Base-by-base conservation (phyloP, 1,140 invertebrate genomes). In the Lamellibrachia luymesi region DNA sequence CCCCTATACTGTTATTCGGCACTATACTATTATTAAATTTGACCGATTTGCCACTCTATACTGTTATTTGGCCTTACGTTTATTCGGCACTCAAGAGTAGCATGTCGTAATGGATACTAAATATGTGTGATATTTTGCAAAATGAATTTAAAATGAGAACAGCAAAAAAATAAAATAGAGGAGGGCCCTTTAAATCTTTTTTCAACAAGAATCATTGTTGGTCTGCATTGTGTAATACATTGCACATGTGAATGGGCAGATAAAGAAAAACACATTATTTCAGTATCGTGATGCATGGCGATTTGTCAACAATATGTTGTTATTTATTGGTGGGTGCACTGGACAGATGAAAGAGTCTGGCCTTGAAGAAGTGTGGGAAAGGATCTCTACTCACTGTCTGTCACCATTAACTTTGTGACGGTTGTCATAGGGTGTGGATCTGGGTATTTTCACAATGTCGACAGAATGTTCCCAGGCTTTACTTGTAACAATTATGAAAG, bases 331-430 rank as follows among this genome's bases (percentile, higher is more conserved):
- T 80, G 0, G 64, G 64, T 17, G 64, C 0, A 17, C 0, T 80
- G 64, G 64, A 17, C 64, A 8, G 7, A 80, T 8, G 17, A 17
- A 80, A 80, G 17, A 22, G 1, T 17, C 13, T 80, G 2, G 25
- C 64, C 64, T 80, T 80, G 64, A 80, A 80, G 64, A 80, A 80
- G 64, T 80, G 64, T 80, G 64, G 64, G 64, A 80, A 80, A 80
- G 25, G 1, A 2, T 22, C 17, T 38, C 38, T 38, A 38, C 4
- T 80, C 52, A 8, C 6, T 80, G 13, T 80, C 25, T 80, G 64
- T 80, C 64, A 80, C 4, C 13, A 2, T 80, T 10, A 22, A 80
- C 64, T 7, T 56, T 80, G 8, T 80, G 64, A 80, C 5, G 17
- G 25, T 80, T 80, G 2, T n/a, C n/a, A n/a, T n/a, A 80, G 13